A percentile compares a stretch with the other conserved stretches of the same genome.
Evolutionary conservation across 2,113 vertebrate species (phyloP).

Genomic region (Vulpes lagopus): DNA sequence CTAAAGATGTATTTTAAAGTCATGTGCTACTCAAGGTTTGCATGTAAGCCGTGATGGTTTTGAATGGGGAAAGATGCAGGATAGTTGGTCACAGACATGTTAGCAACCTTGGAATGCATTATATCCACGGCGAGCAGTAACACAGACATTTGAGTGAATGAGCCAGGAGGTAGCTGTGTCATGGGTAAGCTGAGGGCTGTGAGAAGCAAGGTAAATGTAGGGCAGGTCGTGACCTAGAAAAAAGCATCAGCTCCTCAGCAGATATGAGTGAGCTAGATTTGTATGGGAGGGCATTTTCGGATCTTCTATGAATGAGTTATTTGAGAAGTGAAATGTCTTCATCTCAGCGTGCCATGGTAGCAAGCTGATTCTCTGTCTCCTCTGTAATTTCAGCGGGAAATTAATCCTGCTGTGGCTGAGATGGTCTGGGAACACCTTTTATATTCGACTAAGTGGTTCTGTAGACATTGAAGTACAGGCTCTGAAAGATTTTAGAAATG

Average conservation of each 20-base stretch:
- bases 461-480: neutral
- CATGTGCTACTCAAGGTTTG: neutral
- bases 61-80: neutral
- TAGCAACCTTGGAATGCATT: conserved; percentile 8
- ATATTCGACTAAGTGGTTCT: neutral
- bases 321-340: neutral
- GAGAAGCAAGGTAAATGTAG: neutral
- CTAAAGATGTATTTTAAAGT: neutral
- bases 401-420: neutral
- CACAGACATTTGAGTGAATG: conserved; percentile 22
- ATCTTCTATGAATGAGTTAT: neutral
- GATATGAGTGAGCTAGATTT: conserved; percentile 52
- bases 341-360: neutral
- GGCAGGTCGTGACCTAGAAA: neutral
- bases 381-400: neutral
- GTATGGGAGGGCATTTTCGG: neutral
- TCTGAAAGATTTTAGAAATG: neutral
- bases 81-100: neutral
- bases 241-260: conserved; percentile 31
- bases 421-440: neutral
- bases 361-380: neutral
- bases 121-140: neutral
- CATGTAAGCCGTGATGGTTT: neutral
- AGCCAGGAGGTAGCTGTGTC: neutral
- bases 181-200: neutral